Evolutionary conservation across 2,888 invertebrate genomes (phyloP).

Genomic region (Campoletis raptor): DNA sequence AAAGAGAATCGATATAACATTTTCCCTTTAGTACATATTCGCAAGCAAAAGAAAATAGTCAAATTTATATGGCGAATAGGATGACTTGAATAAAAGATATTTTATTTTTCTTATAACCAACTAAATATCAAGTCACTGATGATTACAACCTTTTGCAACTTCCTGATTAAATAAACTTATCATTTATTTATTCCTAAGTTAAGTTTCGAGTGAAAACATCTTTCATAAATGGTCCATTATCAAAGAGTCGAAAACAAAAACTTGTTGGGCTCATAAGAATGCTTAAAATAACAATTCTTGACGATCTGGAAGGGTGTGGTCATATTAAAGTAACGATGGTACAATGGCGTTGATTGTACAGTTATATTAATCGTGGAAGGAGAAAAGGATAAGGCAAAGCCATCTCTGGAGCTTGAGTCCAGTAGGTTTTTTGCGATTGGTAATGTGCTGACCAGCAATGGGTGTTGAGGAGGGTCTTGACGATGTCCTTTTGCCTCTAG

Average conservation of each 20-base stretch:
- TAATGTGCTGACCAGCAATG: conserved; percentile 83
- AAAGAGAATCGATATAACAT: conserved; percentile 71
- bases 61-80: conserved; percentile 15
- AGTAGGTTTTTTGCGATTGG: conserved; percentile 79
- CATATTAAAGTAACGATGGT: conserved; percentile 59
- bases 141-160: neutral
- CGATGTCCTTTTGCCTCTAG: conserved; percentile 15
- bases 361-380: conserved; percentile 46
- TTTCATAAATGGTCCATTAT: neutral
- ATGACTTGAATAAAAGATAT: conserved; percentile 1
- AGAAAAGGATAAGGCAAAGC: conserved; percentile 29
- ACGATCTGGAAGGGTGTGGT: conserved; percentile 59
- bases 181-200: neutral
- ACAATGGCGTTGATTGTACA: conserved; percentile 17
- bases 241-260: conserved; percentile 33
- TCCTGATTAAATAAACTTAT: too few relatives aligned
- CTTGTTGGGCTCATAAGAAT: neutral
- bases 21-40: conserved; percentile 6
- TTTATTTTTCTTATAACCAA: conserved; percentile 6
- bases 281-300: conserved; percentile 42
- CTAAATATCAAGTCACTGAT: conserved; percentile 8
- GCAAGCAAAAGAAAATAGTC: conserved; percentile 14
- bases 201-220: neutral
- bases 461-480: conserved; percentile 74
- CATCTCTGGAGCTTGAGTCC: conserved; percentile 55